Evolutionary conservation across 2,113 vertebrate genomes (phyloP), one percentile per base, ranked within the genome.

Genomic region (Cephalopterus ornatus): DNA sequence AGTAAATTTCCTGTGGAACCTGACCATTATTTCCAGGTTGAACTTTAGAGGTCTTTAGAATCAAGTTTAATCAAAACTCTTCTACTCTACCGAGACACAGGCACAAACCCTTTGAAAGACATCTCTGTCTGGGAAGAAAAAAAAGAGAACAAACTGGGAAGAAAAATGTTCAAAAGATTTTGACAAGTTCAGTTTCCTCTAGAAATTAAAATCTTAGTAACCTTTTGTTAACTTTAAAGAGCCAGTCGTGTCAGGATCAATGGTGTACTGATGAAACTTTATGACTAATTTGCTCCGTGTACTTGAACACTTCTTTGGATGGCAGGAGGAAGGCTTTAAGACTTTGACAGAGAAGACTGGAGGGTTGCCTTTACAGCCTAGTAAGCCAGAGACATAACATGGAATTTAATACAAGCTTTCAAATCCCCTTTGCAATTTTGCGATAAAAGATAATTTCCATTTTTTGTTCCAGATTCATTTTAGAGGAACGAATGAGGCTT

Each of bases 401-500:
- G 44, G 41, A 85, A 18, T 72, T 67, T 39, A 63, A 78, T 22
- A 5, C 13, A 87, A 72, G 47, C 19, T 85, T 94, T 86, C 26
- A 77, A 78, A 95, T 5, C 14, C 47, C 19, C 56, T 53, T 81
- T 3, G 1, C 12, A 47, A 59, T 68, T 89, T 58, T 72, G 24
- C 85, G 35, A 75, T 74, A 76, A 87, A 85, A 85, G 9, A 65
- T 74, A 0, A 10, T 74, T 93, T 89, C 70, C 44, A 66, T n/a
- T 30, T 94, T 87, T 78, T 85, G 11, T 86, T 81, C 33, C 35
- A 75, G 50, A 55, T 50, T 93, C 8, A 78, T 81, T 91, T 81
- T 52, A 84, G 37, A 76, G 28, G 55, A 62, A 70, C 0, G 0
- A 67, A 20, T 37, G 23, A 4, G 5, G 3, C 0, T 14, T 82